Base-by-base conservation (phyloP, 1,140 invertebrate genomes). In the Drosophila eugracilis region DNA sequence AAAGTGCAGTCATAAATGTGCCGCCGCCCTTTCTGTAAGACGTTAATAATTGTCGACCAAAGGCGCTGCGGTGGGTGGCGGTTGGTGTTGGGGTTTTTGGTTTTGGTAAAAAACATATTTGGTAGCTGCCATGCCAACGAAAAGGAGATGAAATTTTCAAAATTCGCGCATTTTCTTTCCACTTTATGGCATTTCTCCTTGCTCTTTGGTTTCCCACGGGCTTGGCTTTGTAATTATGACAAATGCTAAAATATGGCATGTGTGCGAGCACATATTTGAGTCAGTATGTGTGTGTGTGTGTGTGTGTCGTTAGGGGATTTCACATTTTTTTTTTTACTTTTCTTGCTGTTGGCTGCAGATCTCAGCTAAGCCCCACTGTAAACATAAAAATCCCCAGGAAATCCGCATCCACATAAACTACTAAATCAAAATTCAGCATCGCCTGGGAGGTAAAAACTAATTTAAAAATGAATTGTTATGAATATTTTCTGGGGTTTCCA, bases 1-100 rank as follows among this genome's bases (percentile, higher is more conserved):
- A 88, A 88, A 88, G 83, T 88, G 83, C 83, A 88, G 83, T 88
- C 83, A 88, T 88, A 88, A 88, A 88, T 88, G 83, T 76, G 78
- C 81, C 67, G 77, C 67, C 81, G 74, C 47, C 81, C 62, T 75
- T 86, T 86, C 72, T 70, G 58, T 88, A 83, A 88, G 78, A 83
- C 78, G 76, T 88, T 88, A 88, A 88, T 88, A 88, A 88, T 88
- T 88, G 83, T 72, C 57, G 75, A 75, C 63, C 53, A 54, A 48
- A 58, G 57, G 60, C 42, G 26, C 21, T 12, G 14, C 24, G 17
- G 15, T 17, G 28, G 12, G n/a, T 42, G 41, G 36, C 12, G 37
- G 54, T 15, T 59, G 69, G n/a, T 30, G 28, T 14, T 4, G 39
- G 39, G 5, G 28, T 15, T 30, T 19, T 3, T 19, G 10, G 21